Evolutionary conservation across 2,797 vertebrate species (phyloP).

Genomic region (Erithacus rubecula): DNA sequence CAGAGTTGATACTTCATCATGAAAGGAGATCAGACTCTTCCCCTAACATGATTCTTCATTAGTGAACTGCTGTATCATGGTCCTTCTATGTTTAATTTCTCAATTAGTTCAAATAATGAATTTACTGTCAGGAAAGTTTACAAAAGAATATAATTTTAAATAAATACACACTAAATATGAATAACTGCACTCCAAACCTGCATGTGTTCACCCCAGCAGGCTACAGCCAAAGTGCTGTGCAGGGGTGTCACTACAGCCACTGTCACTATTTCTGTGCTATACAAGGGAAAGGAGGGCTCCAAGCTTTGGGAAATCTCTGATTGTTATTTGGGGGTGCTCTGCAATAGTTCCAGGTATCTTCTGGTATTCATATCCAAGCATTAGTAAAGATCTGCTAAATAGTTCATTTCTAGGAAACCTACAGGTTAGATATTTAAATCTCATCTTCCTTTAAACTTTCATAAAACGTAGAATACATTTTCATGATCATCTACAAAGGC

Average conservation of each 20-base stretch:
- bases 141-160: background rate
- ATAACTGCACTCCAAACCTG: background rate
- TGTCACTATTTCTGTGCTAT: background rate
- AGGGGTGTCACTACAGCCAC: background rate
- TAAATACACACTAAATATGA: background rate
- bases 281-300: background rate
- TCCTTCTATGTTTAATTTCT: constrained; percentile 10
- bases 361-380: background rate
- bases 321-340: background rate
- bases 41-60: background rate
- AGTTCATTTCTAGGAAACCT: background rate
- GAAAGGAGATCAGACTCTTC: background rate
- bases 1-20: background rate
- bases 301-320: background rate
- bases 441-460: background rate
- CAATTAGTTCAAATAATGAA: constrained; percentile 29
- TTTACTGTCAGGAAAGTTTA: constrained; percentile 44
- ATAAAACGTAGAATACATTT: background rate
- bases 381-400: background rate
- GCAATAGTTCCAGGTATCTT: background rate
- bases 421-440: background rate
- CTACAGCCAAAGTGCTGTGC: background rate
- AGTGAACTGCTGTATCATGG: background rate
- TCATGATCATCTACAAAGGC: background rate
- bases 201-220: background rate